Conservation (phyloP, 2,113 vertebrate genomes). For the Zosterops japonicus region DNA sequence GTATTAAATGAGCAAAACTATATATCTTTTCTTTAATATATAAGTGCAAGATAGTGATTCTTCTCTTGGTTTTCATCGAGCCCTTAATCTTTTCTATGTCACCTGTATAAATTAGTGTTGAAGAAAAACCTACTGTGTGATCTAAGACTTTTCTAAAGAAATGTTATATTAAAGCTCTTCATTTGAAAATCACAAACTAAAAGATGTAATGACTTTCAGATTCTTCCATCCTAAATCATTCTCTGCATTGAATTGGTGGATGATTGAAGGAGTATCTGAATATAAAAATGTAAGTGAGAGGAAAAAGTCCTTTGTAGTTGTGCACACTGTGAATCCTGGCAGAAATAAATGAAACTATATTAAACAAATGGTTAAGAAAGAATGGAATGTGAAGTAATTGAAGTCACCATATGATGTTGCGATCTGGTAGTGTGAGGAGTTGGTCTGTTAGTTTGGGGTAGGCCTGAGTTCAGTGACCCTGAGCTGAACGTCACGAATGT, state of each 20-base stretch:
- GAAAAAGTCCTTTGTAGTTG: not conserved
- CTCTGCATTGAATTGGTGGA: conserved; percentile 1
- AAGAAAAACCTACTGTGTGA: not conserved
- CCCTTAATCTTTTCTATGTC: conserved; percentile 8
- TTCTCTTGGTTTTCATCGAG: conserved; percentile 40
- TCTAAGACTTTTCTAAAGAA: conserved; percentile 6
- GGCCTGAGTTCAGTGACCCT: not conserved
- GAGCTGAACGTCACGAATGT: not conserved
- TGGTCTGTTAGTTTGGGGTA: not conserved
- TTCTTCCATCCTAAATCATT: conserved; percentile 21
- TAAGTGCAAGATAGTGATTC: conserved; percentile 22
- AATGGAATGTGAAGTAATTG: not conserved
- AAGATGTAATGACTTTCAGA: conserved; percentile 14
- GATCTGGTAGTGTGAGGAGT: not conserved
- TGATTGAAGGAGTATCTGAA: not conserved
- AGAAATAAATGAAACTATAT: conserved; percentile 8
- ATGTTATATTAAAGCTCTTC: conserved; percentile 4
- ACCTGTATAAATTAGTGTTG: not conserved
- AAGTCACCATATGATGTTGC: not conserved
- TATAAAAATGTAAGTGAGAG: not conserved
- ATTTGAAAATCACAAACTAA: conserved; percentile 35
- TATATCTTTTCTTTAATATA: conserved; percentile 7
- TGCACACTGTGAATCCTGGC: not conserved
- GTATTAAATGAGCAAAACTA: not conserved
- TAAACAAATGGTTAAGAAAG: not conserved